These are phyloP conservation scores for Cryptomyrus ogoouensis DNA, from an alignment of 2,113 vertebrate species.

Conservation along the genomic window DNA sequence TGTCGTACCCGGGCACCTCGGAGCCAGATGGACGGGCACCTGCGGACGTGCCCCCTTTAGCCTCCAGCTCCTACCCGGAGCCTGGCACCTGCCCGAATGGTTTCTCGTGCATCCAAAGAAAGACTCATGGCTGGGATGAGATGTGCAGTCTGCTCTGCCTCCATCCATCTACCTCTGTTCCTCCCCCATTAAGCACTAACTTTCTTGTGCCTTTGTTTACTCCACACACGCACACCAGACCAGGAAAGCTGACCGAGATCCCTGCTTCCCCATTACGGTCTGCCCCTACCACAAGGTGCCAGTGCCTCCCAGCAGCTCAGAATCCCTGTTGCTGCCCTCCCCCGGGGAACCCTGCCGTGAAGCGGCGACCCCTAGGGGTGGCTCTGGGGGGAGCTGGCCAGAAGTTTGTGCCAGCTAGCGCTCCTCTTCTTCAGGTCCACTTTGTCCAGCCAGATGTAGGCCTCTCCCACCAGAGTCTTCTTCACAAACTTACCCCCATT, in stretches of 20 bases:
- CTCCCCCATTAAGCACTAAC: background rate
- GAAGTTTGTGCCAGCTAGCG: slow-evolving; percentile 98
- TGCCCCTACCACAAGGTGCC: background rate
- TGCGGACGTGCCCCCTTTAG: background rate
- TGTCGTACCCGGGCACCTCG: background rate
- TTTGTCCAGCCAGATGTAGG: slow-evolving; percentile 97
- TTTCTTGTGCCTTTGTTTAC: background rate
- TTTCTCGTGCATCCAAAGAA: background rate
- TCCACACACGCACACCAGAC: background rate
- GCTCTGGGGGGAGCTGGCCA: slow-evolving; percentile 83
- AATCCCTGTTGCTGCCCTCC: background rate
- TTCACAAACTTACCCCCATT: slow-evolving; percentile 98
- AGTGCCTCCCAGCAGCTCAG: background rate
- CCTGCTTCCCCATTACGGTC: background rate
- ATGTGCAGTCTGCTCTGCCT: background rate
- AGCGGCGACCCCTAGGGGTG: slow-evolving; percentile 59
- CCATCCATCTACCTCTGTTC: background rate
- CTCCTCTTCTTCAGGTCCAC: slow-evolving; percentile 94
- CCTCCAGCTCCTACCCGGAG: background rate
- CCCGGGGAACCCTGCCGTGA: background rate
- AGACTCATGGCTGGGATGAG: background rate
- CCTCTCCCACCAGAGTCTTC: slow-evolving; percentile 97
- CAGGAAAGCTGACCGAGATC: background rate
- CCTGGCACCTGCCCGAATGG: background rate
- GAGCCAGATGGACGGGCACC: background rate